Base-by-base conservation (phyloP, 1,140 invertebrate genomes). In the Bombus sibiricus region DNA sequence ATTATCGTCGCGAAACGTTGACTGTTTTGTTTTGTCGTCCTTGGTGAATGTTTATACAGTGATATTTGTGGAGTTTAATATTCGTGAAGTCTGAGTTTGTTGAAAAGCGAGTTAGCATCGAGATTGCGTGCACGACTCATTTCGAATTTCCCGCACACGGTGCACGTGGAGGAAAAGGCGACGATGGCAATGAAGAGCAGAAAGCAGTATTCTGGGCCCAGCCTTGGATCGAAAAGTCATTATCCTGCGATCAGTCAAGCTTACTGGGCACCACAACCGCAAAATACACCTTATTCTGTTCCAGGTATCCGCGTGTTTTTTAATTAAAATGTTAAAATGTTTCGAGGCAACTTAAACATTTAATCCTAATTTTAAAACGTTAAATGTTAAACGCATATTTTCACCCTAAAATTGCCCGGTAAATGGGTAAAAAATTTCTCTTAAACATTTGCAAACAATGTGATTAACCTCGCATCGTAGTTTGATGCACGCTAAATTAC, bases 231-330 rank as follows among this genome's bases (percentile, higher is more conserved):
- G 47, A 92, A 92, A 85, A 81, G 89, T 79, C 95, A 95, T 92
- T 97, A 97, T 95, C 97, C 97, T 91, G 96, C 97, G 86, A 98
- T 98, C 95, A 97, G 96, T 95, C 96, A 97, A 92, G 96, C 97
- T 92, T 97, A 97, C 94, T 98, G 97, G 97, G 96, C 97, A 91
- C 97, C 97, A 86, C 96, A 97, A 90, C 96, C 97, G 78, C 96
- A 97, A 94, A 96, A 96, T 90, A 97, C 96, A 90, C 97, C 97
- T 90, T 97, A 98, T 95, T 96, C 97, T 90, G 95, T 97, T 92
- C 97, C 97, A 97, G 97, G 97, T 97, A 96, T 64, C 4, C 47
- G 66, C n/a, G 57, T 43, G 3, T 15, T 59, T 47, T 47, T 78
- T 32, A 53, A 80, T 80, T 73, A 62, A 71, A 47, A 53, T 28